Evolutionary conservation across 1,140 invertebrate species (phyloP).

Genomic region (Galleria mellonella): DNA sequence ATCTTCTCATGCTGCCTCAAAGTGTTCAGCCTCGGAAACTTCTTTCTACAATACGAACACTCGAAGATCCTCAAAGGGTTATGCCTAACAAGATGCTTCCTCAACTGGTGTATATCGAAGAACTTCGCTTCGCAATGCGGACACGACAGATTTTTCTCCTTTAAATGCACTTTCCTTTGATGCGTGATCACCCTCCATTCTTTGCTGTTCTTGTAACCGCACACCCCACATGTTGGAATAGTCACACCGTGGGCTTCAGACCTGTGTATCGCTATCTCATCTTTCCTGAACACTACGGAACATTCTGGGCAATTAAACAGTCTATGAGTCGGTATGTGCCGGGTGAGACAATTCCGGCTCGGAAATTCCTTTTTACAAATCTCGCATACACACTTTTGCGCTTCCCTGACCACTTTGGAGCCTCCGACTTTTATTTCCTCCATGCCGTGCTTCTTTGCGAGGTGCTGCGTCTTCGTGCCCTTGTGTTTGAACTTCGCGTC

Average conservation of each 20-base stretch:
- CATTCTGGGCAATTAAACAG: conserved; percentile 2
- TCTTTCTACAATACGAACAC: conserved; percentile 15
- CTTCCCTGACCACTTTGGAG: neutral
- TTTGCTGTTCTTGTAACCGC: conserved; percentile 3
- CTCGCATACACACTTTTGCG: neutral
- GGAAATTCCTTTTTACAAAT: conserved; percentile 3
- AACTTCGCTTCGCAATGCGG: conserved; percentile 10
- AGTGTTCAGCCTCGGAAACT: conserved; percentile 29
- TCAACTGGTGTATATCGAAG: conserved; percentile 9
- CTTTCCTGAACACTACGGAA: neutral
- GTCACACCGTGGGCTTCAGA: conserved; percentile 2
- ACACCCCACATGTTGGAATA: conserved; percentile 7
- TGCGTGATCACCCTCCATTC: neutral
- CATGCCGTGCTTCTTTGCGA: neutral
- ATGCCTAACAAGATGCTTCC: conserved; percentile 15
- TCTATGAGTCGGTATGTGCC: conserved; percentile 3
- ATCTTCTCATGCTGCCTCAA: conserved; percentile 80
- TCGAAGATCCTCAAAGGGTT: conserved; percentile 10
- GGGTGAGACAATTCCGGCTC: neutral
- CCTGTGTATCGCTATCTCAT: neutral
- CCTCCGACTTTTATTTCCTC: neutral
- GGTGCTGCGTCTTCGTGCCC: neutral
- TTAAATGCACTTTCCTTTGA: conserved; percentile 9
- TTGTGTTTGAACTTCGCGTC: neutral
- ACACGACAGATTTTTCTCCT: conserved; percentile 6